Evolutionary conservation across 2,797 vertebrate genomes (phyloP).

Genomic region (Mormyrops attenuatus): DNA sequence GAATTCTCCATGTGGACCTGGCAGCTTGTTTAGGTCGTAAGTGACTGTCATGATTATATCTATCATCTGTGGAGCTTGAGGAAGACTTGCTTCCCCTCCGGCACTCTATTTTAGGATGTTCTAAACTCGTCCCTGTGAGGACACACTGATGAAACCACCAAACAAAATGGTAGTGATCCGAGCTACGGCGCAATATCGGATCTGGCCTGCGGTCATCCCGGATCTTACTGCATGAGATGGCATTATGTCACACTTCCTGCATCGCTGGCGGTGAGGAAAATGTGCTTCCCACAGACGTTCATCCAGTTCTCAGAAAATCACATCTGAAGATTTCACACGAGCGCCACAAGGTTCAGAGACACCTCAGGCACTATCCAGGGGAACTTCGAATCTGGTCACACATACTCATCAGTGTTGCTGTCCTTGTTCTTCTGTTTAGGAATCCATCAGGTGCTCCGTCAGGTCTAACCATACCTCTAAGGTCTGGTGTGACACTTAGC

Average conservation of each 20-base stretch:
- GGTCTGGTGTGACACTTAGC: neutral
- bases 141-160: neutral
- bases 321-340: neutral
- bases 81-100: neutral
- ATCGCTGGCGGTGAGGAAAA: neutral
- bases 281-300: neutral
- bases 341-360: neutral
- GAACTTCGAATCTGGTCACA: neutral
- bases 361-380: neutral
- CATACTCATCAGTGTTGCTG: neutral
- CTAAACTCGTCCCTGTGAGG: constrained; percentile 8
- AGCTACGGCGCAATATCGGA: neutral
- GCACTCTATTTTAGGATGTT: constrained; percentile 9
- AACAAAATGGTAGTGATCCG: constrained; percentile 7
- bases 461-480: neutral
- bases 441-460: neutral
- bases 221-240: neutral
- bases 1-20: neutral
- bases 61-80: neutral
- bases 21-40: neutral
- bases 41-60: neutral
- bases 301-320: neutral
- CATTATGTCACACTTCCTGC: neutral
- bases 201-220: constrained; percentile 1
- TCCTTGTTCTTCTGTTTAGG: neutral